Evolutionary conservation across 2,113 vertebrate species (phyloP).

Genomic region (Peromyscus leucopus): DNA sequence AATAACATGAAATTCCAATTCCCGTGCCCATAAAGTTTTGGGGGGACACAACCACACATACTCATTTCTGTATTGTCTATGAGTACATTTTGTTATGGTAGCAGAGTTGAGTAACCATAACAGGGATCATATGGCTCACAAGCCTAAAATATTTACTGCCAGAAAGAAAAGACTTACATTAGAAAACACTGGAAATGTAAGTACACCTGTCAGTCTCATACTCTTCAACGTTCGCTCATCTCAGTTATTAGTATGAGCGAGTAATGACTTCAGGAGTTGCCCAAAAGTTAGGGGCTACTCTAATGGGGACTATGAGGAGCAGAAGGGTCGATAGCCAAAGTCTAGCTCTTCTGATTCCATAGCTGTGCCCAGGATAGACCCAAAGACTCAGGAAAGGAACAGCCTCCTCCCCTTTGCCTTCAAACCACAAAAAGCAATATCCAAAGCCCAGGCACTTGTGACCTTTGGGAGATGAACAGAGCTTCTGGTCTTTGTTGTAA

Average conservation of each 20-base stretch:
- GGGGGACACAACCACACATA: neutral
- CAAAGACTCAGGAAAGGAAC: neutral
- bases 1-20: conserved; percentile 21
- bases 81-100: neutral
- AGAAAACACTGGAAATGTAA: neutral
- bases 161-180: neutral
- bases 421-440: neutral
- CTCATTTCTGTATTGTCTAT: neutral
- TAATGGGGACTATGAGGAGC: neutral
- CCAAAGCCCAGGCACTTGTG: neutral
- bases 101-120: neutral
- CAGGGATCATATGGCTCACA: neutral
- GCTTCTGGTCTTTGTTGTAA: neutral
- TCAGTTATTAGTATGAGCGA: neutral
- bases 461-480: neutral
- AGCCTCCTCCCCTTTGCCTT: neutral
- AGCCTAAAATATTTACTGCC: neutral
- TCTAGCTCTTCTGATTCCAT: neutral
- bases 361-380: neutral
- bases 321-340: accelerated
- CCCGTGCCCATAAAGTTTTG: neutral
- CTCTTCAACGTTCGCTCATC: neutral
- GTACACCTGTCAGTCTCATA: neutral
- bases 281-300: neutral
- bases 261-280: neutral